phyloP scores from a whole-genome alignment of 2,113 vertebrate genomes.

The Muscicapa adusta region DNA sequence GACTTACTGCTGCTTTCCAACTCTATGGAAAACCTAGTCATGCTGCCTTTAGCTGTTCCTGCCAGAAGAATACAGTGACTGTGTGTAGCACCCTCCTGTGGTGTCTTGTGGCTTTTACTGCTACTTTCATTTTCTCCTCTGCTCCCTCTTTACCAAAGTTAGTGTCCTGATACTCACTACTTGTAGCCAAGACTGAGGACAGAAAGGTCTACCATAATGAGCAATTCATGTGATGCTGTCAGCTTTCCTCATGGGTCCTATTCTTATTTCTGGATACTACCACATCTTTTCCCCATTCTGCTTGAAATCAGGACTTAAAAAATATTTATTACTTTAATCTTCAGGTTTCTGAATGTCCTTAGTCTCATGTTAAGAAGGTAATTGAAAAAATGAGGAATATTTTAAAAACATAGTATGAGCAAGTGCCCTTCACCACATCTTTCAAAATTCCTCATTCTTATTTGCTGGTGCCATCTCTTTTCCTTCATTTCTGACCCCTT shows the following conservation, averaged over 20 bases:
- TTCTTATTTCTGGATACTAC: background rate
- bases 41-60: background rate
- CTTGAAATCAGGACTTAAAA: background rate
- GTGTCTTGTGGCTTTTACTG: constrained; percentile 44
- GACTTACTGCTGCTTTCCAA: background rate
- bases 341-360: background rate
- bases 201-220: background rate
- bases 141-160: background rate
- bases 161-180: background rate
- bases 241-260: background rate
- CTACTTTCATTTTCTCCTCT: background rate
- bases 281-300: background rate
- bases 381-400: background rate
- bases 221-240: background rate
- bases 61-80: background rate
- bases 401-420: background rate
- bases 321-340: background rate
- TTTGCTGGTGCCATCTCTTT: background rate
- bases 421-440: background rate
- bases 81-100: constrained; percentile 66
- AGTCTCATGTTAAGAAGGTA: background rate
- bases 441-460: background rate
- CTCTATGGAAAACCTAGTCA: background rate
- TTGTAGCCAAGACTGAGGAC: background rate
- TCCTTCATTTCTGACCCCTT: background rate